A percentile compares a stretch with the other conserved stretches of the same genome.
Conservation (phyloP, 2,113 vertebrate genomes). For the Mesembrinibis cayennensis region DNA sequence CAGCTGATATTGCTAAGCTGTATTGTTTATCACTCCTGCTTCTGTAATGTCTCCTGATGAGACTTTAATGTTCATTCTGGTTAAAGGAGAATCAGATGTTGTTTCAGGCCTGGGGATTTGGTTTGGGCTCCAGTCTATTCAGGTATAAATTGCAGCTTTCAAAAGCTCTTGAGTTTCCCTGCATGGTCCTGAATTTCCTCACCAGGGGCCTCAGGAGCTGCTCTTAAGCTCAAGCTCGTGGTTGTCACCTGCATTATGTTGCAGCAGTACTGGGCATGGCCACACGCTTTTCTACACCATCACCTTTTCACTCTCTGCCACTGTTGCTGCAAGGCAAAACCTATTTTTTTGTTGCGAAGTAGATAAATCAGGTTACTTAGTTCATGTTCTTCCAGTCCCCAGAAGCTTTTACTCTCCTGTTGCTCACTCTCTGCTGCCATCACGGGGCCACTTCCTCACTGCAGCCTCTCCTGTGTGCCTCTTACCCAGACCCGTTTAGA, state of each 20-base stretch:
- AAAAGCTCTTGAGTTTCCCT: background rate
- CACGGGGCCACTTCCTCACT: background rate
- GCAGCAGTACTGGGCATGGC: background rate
- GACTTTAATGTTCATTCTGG: background rate
- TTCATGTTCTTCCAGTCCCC: background rate
- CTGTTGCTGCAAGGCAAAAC: background rate
- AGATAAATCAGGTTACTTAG: background rate
- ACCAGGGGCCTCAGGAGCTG: background rate
- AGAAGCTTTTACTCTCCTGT: background rate
- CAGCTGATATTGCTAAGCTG: background rate
- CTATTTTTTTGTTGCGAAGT: background rate
- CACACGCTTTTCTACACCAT: background rate
- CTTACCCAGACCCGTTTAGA: background rate
- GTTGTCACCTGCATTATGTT: background rate
- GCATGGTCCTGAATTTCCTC: background rate
- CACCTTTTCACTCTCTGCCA: background rate
- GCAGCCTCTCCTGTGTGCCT: background rate
- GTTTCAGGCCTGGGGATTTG: background rate
- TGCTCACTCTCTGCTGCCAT: constrained; percentile 51
- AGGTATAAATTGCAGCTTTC: background rate
- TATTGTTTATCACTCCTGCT: background rate
- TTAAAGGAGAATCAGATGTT: background rate
- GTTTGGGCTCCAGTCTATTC: background rate
- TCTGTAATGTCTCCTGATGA: background rate
- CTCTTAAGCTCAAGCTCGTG: fast-evolving